phyloP scores from a whole-genome alignment of 2,888 invertebrate genomes.

The Byasa hedistus region DNA sequence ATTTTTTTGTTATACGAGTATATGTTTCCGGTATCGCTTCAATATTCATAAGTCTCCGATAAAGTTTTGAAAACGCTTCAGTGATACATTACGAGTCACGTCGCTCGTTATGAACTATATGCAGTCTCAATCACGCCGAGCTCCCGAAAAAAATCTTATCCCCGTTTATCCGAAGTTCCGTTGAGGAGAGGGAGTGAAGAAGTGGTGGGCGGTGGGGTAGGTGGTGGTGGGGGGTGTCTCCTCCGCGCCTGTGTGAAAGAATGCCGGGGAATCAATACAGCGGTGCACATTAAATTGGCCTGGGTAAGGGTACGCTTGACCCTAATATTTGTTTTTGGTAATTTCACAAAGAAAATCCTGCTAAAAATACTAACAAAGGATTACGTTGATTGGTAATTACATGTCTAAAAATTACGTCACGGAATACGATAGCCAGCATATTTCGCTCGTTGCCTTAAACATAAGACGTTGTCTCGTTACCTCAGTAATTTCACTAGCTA shows the following conservation, averaged over 20 bases:
- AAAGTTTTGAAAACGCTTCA: too few relatives aligned
- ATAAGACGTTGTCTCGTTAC: too few relatives aligned
- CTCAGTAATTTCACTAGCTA: too few relatives aligned
- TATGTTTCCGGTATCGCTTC: too few relatives aligned
- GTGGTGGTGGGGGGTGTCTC: conserved; percentile 39
- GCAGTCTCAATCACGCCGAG: conserved; percentile 27
- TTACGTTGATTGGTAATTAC: too few relatives aligned
- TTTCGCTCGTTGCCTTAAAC: too few relatives aligned
- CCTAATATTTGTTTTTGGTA: conserved; percentile 49
- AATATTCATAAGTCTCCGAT: too few relatives aligned
- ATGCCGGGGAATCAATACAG: conserved; percentile 78
- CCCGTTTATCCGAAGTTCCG: conserved; percentile 61
- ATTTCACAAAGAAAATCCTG: not conserved
- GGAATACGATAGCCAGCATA: too few relatives aligned
- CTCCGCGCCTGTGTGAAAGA: conserved; percentile 77
- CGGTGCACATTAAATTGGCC: conserved; percentile 75
- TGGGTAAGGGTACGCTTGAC: conserved; percentile 52
- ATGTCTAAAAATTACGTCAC: too few relatives aligned
- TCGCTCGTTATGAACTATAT: conserved; percentile 6
- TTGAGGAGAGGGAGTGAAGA: conserved; percentile 41
- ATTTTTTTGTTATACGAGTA: too few relatives aligned
- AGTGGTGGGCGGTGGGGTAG: conserved; percentile 32
- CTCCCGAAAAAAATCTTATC: conserved; percentile 66
- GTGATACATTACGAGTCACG: too few relatives aligned
- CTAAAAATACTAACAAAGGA: too few relatives aligned